A percentile compares a stretch with the other conserved stretches of the same genome.
Conservation (phyloP, 2,797 vertebrate genomes). For the Erpetoichthys calabaricus region DNA sequence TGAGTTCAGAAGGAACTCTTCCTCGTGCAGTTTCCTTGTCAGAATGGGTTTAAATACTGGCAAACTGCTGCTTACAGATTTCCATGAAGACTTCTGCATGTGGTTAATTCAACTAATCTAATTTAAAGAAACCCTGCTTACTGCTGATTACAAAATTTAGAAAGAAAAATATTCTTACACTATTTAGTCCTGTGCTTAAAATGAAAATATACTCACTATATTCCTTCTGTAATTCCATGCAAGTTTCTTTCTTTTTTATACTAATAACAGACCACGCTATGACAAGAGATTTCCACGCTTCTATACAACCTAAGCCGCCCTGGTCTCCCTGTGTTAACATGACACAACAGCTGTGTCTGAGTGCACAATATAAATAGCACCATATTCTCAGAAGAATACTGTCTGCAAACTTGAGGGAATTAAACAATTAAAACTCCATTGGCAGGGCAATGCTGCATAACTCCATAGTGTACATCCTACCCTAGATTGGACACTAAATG, state of each 20-base stretch:
- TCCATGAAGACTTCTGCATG: too few species aligned
- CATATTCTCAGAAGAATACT: slow-evolving; percentile 25
- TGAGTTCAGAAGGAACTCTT: too few species aligned
- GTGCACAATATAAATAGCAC: slow-evolving; percentile 41
- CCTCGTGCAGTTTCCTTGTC: too few species aligned
- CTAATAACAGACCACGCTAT: slow-evolving; percentile 27
- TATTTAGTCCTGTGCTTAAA: too few species aligned
- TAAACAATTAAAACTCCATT: slow-evolving; percentile 13
- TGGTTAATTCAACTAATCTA: too few species aligned
- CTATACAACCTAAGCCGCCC: slow-evolving; percentile 17
- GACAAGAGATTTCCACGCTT: slow-evolving; percentile 34
- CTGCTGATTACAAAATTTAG: too few species aligned
- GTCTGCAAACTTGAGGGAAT: slow-evolving; percentile 29
- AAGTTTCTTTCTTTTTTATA: slow-evolving; percentile 26
- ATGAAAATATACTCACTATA: too few species aligned
- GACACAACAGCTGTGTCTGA: slow-evolving; percentile 47
- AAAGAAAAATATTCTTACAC: too few species aligned
- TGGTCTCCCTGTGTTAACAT: slow-evolving; percentile 30
- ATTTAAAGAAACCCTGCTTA: too few species aligned
- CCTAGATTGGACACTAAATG: not conserved
- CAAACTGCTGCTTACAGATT: too few species aligned
- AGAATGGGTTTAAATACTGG: too few species aligned
- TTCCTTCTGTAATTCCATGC: slow-evolving; percentile 11
- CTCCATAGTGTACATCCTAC: not conserved
- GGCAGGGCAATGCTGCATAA: too few species aligned